A percentile compares a stretch with the other conserved stretches of the same genome.
phyloP scores from a whole-genome alignment of 2,888 invertebrate genomes.

The Stenurella melanura region DNA sequence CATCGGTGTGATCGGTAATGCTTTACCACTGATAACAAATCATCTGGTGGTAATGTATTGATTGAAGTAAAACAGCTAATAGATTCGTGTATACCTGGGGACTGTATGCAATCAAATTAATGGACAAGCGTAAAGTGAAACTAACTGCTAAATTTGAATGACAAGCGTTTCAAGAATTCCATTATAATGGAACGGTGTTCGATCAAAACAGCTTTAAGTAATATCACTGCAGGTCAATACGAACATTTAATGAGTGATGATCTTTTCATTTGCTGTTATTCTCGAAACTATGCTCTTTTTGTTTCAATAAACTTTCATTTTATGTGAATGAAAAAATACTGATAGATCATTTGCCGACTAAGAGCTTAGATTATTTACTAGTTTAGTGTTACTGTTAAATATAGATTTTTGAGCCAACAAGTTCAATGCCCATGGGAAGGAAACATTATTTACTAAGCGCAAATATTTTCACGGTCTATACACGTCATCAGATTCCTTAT shows the following conservation, averaged over 20 bases:
- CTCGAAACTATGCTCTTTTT: neutral
- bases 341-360: neutral
- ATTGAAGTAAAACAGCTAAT: neutral
- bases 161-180: slow-evolving; percentile 24
- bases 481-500: too few species aligned
- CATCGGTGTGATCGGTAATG: neutral
- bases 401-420: too few species aligned
- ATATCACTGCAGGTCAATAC: neutral
- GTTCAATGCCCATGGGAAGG: too few species aligned
- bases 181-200: slow-evolving; percentile 25
- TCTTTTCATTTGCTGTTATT: neutral
- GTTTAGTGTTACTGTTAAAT: too few species aligned
- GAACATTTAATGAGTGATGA: neutral
- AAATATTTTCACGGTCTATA: too few species aligned
- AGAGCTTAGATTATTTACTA: too few species aligned
- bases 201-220: slow-evolving; percentile 8
- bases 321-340: neutral
- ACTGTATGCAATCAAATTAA: slow-evolving; percentile 34
- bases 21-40: neutral
- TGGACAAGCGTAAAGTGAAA: slow-evolving; percentile 47
- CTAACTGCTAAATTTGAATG: slow-evolving; percentile 47
- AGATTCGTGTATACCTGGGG: neutral
- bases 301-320: neutral
- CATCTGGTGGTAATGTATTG: neutral
- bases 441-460: too few species aligned